Evolutionary conservation across 2,113 vertebrate species (phyloP), one percentile per base, ranked within the genome.

Genomic region (Triplophysa tibetana): DNA sequence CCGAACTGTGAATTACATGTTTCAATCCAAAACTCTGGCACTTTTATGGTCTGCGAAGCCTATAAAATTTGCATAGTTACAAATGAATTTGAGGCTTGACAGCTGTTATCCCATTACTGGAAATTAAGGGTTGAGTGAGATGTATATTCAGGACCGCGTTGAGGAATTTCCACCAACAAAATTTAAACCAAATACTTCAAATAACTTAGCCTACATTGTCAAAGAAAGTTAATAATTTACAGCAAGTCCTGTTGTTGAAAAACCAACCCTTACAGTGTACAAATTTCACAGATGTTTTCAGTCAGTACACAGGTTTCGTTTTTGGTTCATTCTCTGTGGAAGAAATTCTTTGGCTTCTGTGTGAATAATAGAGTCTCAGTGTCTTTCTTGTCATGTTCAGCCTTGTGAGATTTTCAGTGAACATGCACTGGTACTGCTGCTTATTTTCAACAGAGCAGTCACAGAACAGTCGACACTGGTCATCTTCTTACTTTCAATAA

Each of bases 11-110:
- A 65, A 70, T 60, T 56, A 81, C 78, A 75, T 61, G 81, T 70
- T 78, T 52, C 62, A 45, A 43, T 43, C n/a, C 50, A 75, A 81
- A 68, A 33, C 41, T 56, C 17, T 73, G 66, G 56, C 70, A 66
- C 52, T 75, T 75, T 82, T 52, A 75, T 16, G 23, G 58, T 19
- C 13, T 64, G 21, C 33, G 21, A 58, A 69, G 67, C 54, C 19
- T 54, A 78, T 82, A 23, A 67, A 82, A 82, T 81, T 66, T 68
- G 33, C 68, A 75, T 81, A 60, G 68, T 70, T 75, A 66, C 69
- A 80, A 78, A 84, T 61, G 7, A 82, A 76, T 81, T 65, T 78
- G 77, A 80, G 19, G 21, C 21, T 75, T 24, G 8, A 38, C 21
- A 6, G 75, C 73, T 62, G 41, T 67, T 54, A 73, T 60, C 63